phyloP scores from a whole-genome alignment of 2,113 vertebrate genomes.

The Grus americana region DNA sequence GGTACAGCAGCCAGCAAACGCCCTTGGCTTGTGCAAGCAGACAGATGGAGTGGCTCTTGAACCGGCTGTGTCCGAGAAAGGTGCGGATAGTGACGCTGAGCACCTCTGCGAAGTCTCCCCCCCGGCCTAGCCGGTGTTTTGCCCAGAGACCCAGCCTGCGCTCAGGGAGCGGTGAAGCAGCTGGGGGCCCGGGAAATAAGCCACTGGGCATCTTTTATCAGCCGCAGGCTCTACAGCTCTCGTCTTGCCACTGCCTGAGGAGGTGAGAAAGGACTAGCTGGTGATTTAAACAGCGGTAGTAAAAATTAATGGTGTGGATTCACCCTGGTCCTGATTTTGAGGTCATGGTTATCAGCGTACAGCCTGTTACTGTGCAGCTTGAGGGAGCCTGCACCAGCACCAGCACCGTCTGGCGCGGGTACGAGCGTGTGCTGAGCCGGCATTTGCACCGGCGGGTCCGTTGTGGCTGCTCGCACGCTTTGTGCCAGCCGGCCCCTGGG shows the following conservation, averaged over 20 bases:
- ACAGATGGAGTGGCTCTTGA: not conserved
- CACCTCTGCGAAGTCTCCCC: not conserved
- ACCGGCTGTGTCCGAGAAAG: not conserved
- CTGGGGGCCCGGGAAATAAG: not conserved
- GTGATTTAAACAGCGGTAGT: not conserved
- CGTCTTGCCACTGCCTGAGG: not conserved
- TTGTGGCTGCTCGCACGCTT: not conserved
- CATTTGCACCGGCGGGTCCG: not conserved
- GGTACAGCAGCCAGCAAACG: not conserved
- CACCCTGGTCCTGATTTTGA: not conserved
- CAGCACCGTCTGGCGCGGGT: fast-evolving
- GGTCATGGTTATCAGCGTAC: fast-evolving
- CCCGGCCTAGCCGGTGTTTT: not conserved
- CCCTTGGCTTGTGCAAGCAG: not conserved
- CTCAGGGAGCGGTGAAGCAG: not conserved
- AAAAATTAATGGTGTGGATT: not conserved
- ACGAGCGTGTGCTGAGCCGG: fast-evolving
- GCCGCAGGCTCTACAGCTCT: not conserved
- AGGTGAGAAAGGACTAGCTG: not conserved
- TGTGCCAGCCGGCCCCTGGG: not conserved
- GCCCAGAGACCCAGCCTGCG: not conserved
- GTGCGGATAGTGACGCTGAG: not conserved
- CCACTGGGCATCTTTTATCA: not conserved
- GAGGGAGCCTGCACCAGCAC: not conserved
- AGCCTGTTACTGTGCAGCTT: not conserved